Conservation (phyloP, 2,888 invertebrate genomes). For the Aquatica leii region DNA sequence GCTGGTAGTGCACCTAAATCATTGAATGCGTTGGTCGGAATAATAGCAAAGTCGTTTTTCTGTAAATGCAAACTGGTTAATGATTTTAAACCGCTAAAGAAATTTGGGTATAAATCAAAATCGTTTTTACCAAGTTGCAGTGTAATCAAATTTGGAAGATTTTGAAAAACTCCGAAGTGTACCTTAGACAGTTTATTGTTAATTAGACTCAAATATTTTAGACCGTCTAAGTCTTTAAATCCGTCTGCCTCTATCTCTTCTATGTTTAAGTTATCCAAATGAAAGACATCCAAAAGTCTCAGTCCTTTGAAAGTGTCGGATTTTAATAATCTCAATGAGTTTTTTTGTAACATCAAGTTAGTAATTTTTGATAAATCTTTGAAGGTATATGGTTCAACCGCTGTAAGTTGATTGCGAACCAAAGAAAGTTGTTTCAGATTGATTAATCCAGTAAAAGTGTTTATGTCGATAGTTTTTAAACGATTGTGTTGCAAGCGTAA, state of each 20-base stretch:
- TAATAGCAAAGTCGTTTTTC: not conserved
- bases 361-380: not conserved
- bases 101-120: not conserved
- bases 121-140: constrained; percentile 10
- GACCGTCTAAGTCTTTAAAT: not conserved
- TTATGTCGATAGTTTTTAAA: not conserved
- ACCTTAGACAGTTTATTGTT: constrained; percentile 1
- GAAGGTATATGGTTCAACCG: not conserved
- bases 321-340: not conserved
- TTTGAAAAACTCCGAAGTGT: too few relatives aligned
- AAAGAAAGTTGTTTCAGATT: not conserved
- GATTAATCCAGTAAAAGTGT: not conserved
- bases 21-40: constrained; percentile 14
- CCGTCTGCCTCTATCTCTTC: constrained; percentile 4
- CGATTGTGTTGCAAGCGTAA: not conserved
- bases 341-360: not conserved
- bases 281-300: not conserved
- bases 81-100: constrained; percentile 15
- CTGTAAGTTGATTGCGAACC: not conserved
- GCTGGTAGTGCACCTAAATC: constrained; percentile 12
- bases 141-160: not conserved
- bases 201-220: too few relatives aligned
- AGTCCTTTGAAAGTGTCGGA: constrained; percentile 5
- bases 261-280: not conserved
- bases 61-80: not conserved